Percentiles rank a stretch among this genome's conserved stretches.
phyloP scores from a whole-genome alignment of 2,888 invertebrate species.

The Drosophila flavopinicola region DNA sequence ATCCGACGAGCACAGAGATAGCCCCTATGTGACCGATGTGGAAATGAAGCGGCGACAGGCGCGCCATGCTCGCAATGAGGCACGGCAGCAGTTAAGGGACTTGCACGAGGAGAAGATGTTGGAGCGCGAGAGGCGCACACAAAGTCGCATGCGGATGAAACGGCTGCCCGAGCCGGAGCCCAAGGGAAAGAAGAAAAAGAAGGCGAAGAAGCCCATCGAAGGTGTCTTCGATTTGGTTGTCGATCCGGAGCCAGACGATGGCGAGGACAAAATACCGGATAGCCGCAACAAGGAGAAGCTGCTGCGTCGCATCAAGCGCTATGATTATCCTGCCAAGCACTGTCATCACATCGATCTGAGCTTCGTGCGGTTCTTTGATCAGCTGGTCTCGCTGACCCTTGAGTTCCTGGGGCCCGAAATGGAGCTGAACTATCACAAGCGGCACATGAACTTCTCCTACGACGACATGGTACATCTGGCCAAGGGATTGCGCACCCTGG shows the following conservation, averaged over 20 bases:
- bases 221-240: constrained; percentile 61
- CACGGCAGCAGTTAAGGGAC: constrained; percentile 46
- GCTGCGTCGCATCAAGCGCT: constrained; percentile 37
- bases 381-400: constrained; percentile 63
- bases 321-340: constrained; percentile 70
- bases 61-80: constrained; percentile 45
- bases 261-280: constrained; percentile 51
- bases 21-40: not conserved
- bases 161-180: constrained; percentile 1
- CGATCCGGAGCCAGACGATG: constrained; percentile 57
- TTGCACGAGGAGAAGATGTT: constrained; percentile 23
- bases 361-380: constrained; percentile 68
- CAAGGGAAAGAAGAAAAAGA: constrained; percentile 13
- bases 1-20: rapidly evolving
- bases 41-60: constrained; percentile 13
- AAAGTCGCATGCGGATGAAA: constrained; percentile 10
- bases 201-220: constrained; percentile 2
- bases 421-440: constrained; percentile 65
- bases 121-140: constrained; percentile 35
- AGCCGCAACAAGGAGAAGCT: constrained; percentile 59
- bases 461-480: constrained; percentile 71
- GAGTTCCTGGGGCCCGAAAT: constrained; percentile 78
- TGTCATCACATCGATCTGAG: constrained; percentile 80
- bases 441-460: constrained; percentile 76
- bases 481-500: constrained; percentile 57